Evolutionary conservation across 2,113 vertebrate genomes (phyloP).

Genomic region (Pituophis catenifer): DNA sequence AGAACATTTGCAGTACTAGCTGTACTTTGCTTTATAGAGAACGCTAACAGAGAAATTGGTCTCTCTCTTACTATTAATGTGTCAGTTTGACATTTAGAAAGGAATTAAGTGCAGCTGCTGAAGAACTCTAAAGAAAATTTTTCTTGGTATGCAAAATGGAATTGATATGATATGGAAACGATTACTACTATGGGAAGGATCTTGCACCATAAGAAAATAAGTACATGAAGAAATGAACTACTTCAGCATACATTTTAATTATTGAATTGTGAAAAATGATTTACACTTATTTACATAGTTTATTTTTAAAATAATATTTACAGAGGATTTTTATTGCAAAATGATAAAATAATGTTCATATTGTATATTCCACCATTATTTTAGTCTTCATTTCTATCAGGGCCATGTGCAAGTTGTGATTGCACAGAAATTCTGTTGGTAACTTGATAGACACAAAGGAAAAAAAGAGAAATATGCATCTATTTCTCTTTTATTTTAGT

Average conservation of each 20-base stretch:
- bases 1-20: not conserved
- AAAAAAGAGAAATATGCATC: not conserved
- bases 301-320: not conserved
- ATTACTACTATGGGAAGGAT: not conserved
- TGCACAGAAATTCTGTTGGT: not conserved
- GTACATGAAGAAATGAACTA: slow-evolving; percentile 3
- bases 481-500: not conserved
- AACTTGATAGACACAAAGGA: not conserved
- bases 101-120: slow-evolving; percentile 17
- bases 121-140: slow-evolving; percentile 5
- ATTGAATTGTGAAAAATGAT: not conserved
- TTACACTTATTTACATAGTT: slow-evolving; percentile 3
- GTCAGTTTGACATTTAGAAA: slow-evolving; percentile 30
- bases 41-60: slow-evolving; percentile 11
- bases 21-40: not conserved
- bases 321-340: not conserved
- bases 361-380: not conserved
- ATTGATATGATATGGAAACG: slow-evolving; percentile 11
- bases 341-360: not conserved
- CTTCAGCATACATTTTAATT: not conserved
- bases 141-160: slow-evolving; percentile 31
- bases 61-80: not conserved
- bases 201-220: slow-evolving; percentile 10
- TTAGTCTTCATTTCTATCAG: not conserved
- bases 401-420: no score